Base-by-base conservation (phyloP, 2,113 vertebrate genomes). In the Antennarius striatus region DNA sequence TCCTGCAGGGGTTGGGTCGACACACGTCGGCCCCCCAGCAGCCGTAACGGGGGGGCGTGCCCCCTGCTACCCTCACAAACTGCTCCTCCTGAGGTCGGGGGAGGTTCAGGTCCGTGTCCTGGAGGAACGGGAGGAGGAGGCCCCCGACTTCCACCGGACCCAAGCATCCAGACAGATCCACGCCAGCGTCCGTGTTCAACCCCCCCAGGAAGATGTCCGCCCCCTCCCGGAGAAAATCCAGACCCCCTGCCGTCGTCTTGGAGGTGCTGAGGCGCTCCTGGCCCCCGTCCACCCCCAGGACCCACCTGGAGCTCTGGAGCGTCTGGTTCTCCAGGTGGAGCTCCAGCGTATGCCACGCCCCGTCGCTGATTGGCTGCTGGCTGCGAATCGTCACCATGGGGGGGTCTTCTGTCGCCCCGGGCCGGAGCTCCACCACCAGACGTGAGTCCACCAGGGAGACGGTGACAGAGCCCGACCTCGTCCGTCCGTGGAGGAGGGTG, bases 121-220 rank as follows among this genome's bases (percentile, higher is more conserved):
- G 81, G 0, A 95, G 90, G 81, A 95, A 96, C 0, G 96, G 93
- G 43, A 98, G 92, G 12, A 84, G 86, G 83, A 96, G 89, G 10
- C 95, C 95, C 49, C 94, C 87, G 8, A 98, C 91, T 51, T 92
- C 88, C 45, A 96, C 89, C 1, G 89, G 93, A 36, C 95, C 94
- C 43, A 98, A 83, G 69, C 96, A 98, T 0, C 95, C 96, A 29
- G 60, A 84, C 14, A 95, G 68, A 43, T 87, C 89, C 8, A 73
- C 80, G 5, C 71, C 60, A 6, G 55, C 75, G 5, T 86, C 84
- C 1, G 55, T 61, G 28, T 85, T 86, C 50, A 58, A 66, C 13
- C 86, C 92, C 11, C 95, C 96, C 16, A 98, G 80, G 5, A 94
- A 86, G 83, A 97, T 91, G 62, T 96, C 93, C 39, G 89, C 92